Evolutionary conservation across 2,888 invertebrate genomes (phyloP), one percentile per base, ranked within the genome.

Genomic region (Epicampocera succincta): DNA sequence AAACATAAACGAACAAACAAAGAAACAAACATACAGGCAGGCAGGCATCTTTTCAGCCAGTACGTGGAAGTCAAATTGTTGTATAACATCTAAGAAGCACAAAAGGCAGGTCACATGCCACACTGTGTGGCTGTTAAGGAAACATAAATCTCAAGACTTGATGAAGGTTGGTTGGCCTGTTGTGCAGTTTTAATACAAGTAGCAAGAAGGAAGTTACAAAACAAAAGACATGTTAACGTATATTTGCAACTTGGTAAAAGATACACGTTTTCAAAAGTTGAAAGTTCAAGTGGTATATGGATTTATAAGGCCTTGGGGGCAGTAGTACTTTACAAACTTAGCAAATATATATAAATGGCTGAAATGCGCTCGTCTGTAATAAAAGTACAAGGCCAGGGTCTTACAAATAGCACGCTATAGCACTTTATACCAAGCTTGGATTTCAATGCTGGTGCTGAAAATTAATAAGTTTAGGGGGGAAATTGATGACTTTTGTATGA

Each of bases 121-220:
- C 72, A 73, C 66, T 66, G 66, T 52, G 60, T 73, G 66, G 60
- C 52, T 72, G 65, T 66, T 72, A 58, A 58, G 44, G 58, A 72
- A 77, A 72, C 78, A 78, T 66, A 78, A 66, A 78, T 78, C 56
- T 48, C 66, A 78, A 72, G 65, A 60, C 61, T 69, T 56, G 76
- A 54, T 29, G 69, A 56, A 56, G 69, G 54, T 60, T 65, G 61
- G 9, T 48, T 46, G 25, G 6, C 3, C 44, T 15, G 65, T 54
- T 65, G 46, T 25, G 1, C 11, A 21, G 5, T 15, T 56, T 8
- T 1, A 52, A 25, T 1, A 38, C n/a, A 72, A 74, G 40, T 48
- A 38, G 48, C 56, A 54, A 29, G 17, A 54, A 69, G 60, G 38
- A 44, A 68, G 42, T 73, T n/a, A 72, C 40, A 58, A 19, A 52